Conservation (phyloP, 2,113 vertebrate genomes). For the Ranitomeya imitator region DNA sequence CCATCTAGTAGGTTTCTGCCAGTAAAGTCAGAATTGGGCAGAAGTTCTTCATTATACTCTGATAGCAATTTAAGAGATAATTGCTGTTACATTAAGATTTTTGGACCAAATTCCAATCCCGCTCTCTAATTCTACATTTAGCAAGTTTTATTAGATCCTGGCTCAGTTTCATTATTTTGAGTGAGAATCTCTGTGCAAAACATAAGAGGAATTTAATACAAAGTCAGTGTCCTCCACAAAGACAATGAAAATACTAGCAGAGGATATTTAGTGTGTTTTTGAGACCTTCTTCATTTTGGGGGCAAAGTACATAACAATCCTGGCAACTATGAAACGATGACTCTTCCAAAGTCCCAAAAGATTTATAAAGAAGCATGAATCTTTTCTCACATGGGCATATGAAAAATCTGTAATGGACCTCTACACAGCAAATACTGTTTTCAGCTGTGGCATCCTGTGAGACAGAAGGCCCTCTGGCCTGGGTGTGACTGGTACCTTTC, state of each 20-base stretch:
- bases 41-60: neutral
- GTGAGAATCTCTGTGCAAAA: neutral
- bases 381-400: too few species aligned
- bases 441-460: too few species aligned
- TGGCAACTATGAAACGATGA: neutral
- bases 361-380: too few species aligned
- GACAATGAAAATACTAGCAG: neutral
- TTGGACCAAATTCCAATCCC: neutral
- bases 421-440: too few species aligned
- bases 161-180: neutral
- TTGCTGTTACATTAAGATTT: conserved; percentile 25
- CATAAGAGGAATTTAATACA: neutral
- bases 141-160: neutral
- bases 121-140: neutral
- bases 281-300: too few species aligned
- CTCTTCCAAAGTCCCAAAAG: too few species aligned
- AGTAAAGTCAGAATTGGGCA: neutral
- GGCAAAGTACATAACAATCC: neutral
- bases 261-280: neutral
- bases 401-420: too few species aligned
- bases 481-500: too few species aligned
- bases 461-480: too few species aligned
- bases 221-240: neutral
- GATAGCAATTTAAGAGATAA: conserved; percentile 7
- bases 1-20: neutral